These are phyloP conservation scores for Labrus mixtus DNA, from an alignment of 2,113 vertebrate species.

Conservation along the genomic window DNA sequence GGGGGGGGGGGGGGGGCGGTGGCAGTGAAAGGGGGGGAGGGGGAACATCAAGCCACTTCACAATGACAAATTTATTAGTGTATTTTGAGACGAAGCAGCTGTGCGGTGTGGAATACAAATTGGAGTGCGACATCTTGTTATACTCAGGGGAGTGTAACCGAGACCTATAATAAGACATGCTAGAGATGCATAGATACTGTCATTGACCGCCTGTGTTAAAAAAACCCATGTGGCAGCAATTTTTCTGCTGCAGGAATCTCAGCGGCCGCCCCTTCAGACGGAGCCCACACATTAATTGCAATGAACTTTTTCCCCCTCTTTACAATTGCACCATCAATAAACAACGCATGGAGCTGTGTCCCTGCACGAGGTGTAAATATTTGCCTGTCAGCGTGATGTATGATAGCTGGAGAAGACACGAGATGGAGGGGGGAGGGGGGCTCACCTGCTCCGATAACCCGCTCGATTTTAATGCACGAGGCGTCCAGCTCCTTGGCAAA, in stretches of 20 bases:
- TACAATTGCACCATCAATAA: conserved; percentile 71
- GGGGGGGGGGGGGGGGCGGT: too few relatives aligned
- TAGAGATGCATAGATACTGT: conserved; percentile 70
- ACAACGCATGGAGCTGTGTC: conserved; percentile 66
- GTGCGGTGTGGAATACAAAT: conserved; percentile 68
- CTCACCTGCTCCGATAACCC: conserved; percentile 99
- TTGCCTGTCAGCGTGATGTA: conserved; percentile 91
- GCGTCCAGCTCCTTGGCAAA: conserved; percentile 99
- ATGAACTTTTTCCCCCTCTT: conserved; percentile 64
- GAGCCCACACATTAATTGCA: conserved; percentile 78
- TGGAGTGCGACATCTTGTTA: conserved; percentile 66
- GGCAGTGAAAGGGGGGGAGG: too few relatives aligned
- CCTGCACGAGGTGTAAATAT: conserved; percentile 89
- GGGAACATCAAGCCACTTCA: conserved; percentile 35
- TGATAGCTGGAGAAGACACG: conserved; percentile 83
- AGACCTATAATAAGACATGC: conserved; percentile 77
- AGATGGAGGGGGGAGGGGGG: too few relatives aligned
- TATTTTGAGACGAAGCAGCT: conserved; percentile 74
- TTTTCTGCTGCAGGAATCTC: conserved; percentile 70
- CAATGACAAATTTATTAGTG: conserved; percentile 68
- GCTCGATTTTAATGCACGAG: conserved; percentile 99
- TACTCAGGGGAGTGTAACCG: conserved; percentile 64
- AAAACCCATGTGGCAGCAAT: conserved; percentile 78
- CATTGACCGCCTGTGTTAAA: conserved; percentile 69
- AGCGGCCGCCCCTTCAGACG: conserved; percentile 42